phyloP scores from a whole-genome alignment of 2,888 invertebrate species.

The Lasioglossum zephyrum region DNA sequence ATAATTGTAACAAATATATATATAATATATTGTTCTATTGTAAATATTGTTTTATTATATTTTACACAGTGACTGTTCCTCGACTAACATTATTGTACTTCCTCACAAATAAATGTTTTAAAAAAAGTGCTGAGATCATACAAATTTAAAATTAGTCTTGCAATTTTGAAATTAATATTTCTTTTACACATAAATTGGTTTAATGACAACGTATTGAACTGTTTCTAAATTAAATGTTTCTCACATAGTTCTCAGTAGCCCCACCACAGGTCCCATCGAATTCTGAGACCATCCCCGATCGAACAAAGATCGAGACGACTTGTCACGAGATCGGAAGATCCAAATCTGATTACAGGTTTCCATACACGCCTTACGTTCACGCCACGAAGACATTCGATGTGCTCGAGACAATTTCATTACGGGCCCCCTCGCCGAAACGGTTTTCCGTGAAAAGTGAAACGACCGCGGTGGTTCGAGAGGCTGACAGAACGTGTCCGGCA shows the following conservation, averaged over 20 bases:
- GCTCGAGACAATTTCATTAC: slow-evolving; percentile 50
- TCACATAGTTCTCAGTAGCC: neutral
- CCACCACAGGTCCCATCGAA: neutral
- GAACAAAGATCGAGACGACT: neutral
- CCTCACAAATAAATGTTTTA: neutral
- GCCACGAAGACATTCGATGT: slow-evolving; percentile 40
- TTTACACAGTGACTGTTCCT: neutral
- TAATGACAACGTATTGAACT: neutral
- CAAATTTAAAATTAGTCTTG: neutral
- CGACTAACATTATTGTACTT: neutral
- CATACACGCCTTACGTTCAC: neutral
- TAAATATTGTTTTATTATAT: neutral
- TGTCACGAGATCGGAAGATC: neutral
- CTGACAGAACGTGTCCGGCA: slow-evolving; percentile 69
- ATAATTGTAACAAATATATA: neutral
- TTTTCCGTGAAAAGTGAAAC: slow-evolving; percentile 45
- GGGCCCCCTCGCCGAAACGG: slow-evolving; percentile 15
- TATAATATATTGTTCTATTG: too few relatives aligned
- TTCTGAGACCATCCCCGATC: neutral
- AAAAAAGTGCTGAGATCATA: neutral
- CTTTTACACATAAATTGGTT: neutral
- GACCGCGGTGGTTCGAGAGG: slow-evolving; percentile 60
- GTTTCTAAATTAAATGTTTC: neutral
- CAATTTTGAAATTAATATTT: neutral
- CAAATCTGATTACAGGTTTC: neutral